Evolutionary conservation across 2,888 invertebrate species (phyloP).

Genomic region (Acanthosepion esculentum): DNA sequence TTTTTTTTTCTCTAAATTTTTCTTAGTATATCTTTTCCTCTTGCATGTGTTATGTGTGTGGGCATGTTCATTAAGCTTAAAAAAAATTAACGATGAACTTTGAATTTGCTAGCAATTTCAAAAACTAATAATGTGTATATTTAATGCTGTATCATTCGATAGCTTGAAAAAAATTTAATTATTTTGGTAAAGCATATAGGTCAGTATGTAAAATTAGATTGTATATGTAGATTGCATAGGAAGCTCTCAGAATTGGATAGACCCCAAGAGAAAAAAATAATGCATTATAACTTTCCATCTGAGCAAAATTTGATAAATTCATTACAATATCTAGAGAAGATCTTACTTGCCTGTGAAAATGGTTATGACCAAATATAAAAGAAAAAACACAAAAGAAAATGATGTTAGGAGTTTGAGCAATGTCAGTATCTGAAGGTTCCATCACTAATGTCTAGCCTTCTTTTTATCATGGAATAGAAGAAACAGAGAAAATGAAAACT

Average conservation of each 20-base stretch:
- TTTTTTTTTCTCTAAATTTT: not conserved
- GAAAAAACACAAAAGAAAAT: not conserved
- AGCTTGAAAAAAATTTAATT: not conserved
- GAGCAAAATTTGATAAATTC: too few relatives aligned
- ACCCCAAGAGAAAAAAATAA: too few relatives aligned
- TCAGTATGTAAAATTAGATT: not conserved
- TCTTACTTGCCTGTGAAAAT: not conserved
- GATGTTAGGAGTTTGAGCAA: not conserved
- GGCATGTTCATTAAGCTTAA: not conserved
- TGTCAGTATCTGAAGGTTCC: not conserved
- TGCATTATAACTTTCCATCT: too few relatives aligned
- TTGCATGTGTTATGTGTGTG: not conserved
- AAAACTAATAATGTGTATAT: not conserved
- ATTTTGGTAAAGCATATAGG: not conserved
- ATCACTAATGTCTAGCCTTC: not conserved
- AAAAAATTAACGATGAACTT: not conserved
- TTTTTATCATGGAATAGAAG: not conserved
- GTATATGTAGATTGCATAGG: not conserved
- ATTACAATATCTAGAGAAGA: not conserved
- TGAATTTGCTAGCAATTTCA: not conserved
- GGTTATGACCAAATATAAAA: not conserved
- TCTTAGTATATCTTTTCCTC: not conserved
- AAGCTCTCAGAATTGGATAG: not conserved
- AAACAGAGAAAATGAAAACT: not conserved
- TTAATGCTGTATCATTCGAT: not conserved